Percentiles rank a stretch among this genome's conserved stretches.
phyloP scores from a whole-genome alignment of 2,113 vertebrate genomes.

The Emydura subglobosa region DNA sequence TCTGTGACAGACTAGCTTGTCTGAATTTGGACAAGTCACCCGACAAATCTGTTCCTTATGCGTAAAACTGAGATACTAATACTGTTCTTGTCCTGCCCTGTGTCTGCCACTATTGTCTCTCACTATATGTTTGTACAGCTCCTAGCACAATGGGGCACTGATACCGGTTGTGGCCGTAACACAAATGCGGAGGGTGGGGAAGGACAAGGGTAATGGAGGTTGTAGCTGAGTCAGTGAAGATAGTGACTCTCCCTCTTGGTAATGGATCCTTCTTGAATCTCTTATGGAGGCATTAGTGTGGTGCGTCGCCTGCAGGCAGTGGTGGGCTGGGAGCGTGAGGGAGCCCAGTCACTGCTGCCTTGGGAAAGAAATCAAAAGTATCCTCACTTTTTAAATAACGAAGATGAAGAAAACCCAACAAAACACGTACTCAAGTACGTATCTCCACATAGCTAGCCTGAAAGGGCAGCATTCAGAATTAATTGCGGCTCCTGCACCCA shows the following conservation, averaged over 20 bases:
- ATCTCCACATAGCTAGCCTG: conserved; percentile 34
- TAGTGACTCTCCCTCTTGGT: neutral
- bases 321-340: conserved; percentile 2
- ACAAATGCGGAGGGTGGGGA: neutral
- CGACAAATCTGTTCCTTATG: neutral
- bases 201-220: neutral
- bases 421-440: conserved; percentile 13
- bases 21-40: neutral
- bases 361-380: conserved; percentile 56
- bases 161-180: neutral
- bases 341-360: neutral
- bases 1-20: neutral
- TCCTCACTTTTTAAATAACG: conserved; percentile 62
- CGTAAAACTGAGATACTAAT: neutral
- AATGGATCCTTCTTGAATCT: neutral
- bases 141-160: neutral
- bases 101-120: neutral
- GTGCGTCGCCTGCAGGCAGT: neutral
- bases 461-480: conserved; percentile 78
- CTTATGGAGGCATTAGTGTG: neutral
- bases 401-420: conserved; percentile 38
- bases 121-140: neutral
- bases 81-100: neutral
- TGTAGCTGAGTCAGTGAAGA: neutral
- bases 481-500: conserved; percentile 75